These are phyloP conservation scores for Hemichromis elongatus DNA, from an alignment of 2,113 vertebrate genomes.

Conservation along the genomic window DNA sequence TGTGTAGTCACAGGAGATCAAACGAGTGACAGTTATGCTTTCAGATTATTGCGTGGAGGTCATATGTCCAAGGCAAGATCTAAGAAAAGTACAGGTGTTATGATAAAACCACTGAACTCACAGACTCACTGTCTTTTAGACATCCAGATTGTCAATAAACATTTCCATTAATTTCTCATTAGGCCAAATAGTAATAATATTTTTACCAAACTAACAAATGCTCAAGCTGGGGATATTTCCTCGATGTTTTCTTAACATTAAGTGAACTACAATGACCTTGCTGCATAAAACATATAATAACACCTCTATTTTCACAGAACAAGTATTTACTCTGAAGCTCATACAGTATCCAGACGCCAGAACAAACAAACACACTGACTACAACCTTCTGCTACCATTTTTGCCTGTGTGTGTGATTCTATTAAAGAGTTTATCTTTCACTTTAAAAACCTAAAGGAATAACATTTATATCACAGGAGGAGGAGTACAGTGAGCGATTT, in stretches of 20 bases:
- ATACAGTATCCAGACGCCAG: background rate
- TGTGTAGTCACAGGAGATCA: background rate
- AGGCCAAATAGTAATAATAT: background rate
- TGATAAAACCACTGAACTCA: background rate
- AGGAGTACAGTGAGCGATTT: background rate
- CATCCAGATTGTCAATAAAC: fast-evolving
- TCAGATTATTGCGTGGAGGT: background rate
- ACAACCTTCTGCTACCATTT: background rate
- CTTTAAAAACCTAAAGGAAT: background rate
- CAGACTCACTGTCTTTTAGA: background rate
- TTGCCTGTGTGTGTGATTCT: background rate
- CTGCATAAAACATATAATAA: background rate
- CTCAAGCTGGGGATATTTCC: background rate
- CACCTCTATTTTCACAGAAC: too few species aligned
- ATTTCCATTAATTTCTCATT: background rate
- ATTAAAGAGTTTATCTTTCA: background rate
- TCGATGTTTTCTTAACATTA: fast-evolving
- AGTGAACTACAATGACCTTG: background rate
- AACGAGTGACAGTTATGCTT: background rate
- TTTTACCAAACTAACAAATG: background rate
- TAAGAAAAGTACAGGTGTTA: too few species aligned
- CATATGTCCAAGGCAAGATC: background rate
- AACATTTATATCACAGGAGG: background rate
- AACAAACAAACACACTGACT: background rate
- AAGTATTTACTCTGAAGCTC: background rate